Base-by-base conservation (phyloP, 2,888 invertebrate species). In the Ferdinandea cuprea region DNA sequence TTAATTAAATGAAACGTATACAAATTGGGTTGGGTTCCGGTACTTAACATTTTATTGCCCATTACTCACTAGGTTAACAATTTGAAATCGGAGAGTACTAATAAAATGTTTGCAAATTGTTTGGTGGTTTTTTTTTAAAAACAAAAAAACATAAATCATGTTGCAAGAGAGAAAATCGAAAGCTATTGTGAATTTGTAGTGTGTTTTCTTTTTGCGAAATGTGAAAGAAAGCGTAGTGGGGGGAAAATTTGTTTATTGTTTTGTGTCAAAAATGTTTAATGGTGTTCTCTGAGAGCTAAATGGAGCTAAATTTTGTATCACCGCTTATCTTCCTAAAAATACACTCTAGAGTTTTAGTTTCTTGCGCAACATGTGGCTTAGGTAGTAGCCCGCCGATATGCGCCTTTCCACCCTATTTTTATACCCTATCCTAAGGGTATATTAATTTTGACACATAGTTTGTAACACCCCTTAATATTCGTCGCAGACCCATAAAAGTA, bases 21-120 rank as follows among this genome's bases (percentile, higher is more conserved):
- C 40, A 73, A 66, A 74, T 58, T 66, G 48, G 46, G 58, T 69
- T 58, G 58, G 56, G 69, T 58, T 56, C 48, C 40, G 71, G 59
- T 71, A 50, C 40, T 59, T 59, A 42, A 40, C 21, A 9, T 50
- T 71, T 71, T 71, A 54, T 63, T 44, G 35, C 44, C 63, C 28
- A 63, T 73, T 52, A 73, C 42, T 46, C 35, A 37, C 9, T 54
- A 30, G 35, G 21, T 46, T 63, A 44, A 63, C 35, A 63, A 73
- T 37, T 46, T 28, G 11, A 32, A 32, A 59, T 37, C 42, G 5
- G 25, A 19, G 9, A 32, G 63, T 32, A 46, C 32, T 17, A 13
- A 30, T 25, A 32, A 50, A 52, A 52, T 65, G 65, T 19, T 48
- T 37, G 63, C 63, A 48, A 46, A 63, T 17, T 61, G 21, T 44